Base-by-base conservation (phyloP, 2,888 invertebrate genomes). In the Calameuta pallipes region DNA sequence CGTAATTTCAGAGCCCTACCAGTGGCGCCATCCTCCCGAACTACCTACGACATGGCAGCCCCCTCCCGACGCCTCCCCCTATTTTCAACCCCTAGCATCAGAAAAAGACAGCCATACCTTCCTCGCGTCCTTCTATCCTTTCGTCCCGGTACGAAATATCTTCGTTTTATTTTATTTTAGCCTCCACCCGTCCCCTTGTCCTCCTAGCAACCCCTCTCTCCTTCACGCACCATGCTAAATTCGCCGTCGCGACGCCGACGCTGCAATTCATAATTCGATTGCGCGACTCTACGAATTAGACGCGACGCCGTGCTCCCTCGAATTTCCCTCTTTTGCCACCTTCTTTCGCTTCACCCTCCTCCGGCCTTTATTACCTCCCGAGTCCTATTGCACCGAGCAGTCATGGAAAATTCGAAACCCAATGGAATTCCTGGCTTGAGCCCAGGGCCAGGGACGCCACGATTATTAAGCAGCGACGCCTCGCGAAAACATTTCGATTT, bases 1-100 rank as follows among this genome's bases (percentile, higher is more conserved):
- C 83, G 84, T 85, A 84, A 86, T 84, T 84, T 84, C 83, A 82
- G 82, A 84, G 80, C 74, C 75, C 75, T 75, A 76, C 76, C 69
- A 56, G 41, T 76, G 71, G 78, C 80, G 69, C 79, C 71, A 30
- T 70, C 71, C 71, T 30, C 41, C 41, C 9, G 15, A 30, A 71
- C 3, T 34, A 23, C 41, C 41, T 56, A 23, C 23, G 9, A 6
- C 41, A 23, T 56, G 23, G 41, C 23, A 56, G 15, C 41, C 23
- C 23, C 41, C 33, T 33, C 33, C 31, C 31, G 31, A 31, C 31
- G 31, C 31, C 31, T 31, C 33, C 33, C 41, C 41, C 41, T 56
- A 56, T 56, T 56, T 56, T 23, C 41, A 56, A 23, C 23, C 23
- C 41, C 41, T 2, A 56, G 41, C 41, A 56, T 56, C 41, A 9